Conservation (phyloP, 2,888 invertebrate species). For the Drosophila sordidula region DNA sequence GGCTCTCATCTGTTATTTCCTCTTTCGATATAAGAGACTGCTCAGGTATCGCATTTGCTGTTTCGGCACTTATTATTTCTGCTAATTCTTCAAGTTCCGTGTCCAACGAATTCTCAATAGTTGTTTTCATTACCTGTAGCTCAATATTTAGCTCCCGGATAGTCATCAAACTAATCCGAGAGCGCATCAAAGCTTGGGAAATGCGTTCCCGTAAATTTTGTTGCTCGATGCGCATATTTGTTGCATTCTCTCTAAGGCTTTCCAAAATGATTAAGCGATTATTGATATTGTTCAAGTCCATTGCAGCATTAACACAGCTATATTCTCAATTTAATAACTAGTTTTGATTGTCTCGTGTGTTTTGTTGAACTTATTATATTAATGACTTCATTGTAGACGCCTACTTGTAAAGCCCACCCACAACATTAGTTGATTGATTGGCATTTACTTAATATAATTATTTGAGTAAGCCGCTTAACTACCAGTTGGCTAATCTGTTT, state of each 20-base stretch:
- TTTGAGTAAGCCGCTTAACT: slow-evolving; percentile 58
- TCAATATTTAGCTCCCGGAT: slow-evolving; percentile 38
- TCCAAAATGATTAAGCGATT: slow-evolving; percentile 28
- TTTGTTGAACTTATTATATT: background rate
- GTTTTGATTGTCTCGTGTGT: slow-evolving; percentile 1
- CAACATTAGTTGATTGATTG: slow-evolving; percentile 38
- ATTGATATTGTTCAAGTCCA: slow-evolving; percentile 34
- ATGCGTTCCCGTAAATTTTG: slow-evolving; percentile 33
- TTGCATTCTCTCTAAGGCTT: slow-evolving; percentile 53
- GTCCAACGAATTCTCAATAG: slow-evolving; percentile 23
- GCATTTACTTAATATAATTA: slow-evolving; percentile 36
- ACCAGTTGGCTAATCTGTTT: slow-evolving; percentile 33
- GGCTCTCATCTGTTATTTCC: background rate
- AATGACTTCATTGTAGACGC: slow-evolving; percentile 12
- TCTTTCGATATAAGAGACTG: background rate
- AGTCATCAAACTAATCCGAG: slow-evolving; percentile 26
- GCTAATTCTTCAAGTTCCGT: background rate
- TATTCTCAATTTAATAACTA: slow-evolving; percentile 1
- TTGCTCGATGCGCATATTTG: slow-evolving; percentile 49
- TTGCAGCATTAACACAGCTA: slow-evolving; percentile 4
- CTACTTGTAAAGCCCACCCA: slow-evolving; percentile 13
- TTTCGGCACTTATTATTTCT: background rate
- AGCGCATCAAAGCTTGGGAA: slow-evolving; percentile 19
- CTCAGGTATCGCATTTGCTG: no score
- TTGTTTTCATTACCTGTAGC: slow-evolving; percentile 33